Percentiles rank a stretch among this genome's conserved stretches.
phyloP scores from a whole-genome alignment of 2,888 invertebrate genomes.

The Strigamia transsilvanica region DNA sequence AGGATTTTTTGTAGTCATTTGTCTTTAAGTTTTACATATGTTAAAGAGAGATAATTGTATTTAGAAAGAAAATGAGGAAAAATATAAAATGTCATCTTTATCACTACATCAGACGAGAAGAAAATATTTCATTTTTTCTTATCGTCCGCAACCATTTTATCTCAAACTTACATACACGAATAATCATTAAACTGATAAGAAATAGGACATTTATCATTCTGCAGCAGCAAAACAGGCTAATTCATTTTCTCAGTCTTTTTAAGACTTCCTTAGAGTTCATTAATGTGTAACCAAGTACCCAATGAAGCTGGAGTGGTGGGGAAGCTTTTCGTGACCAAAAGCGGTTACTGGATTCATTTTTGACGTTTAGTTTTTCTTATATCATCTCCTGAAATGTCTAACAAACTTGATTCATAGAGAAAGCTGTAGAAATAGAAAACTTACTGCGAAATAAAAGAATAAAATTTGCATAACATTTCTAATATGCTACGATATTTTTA shows the following conservation, averaged over 20 bases:
- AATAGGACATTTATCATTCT: conserved; percentile 4
- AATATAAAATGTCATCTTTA: conserved; percentile 20
- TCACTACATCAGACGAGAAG: background rate
- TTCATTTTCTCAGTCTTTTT: conserved; percentile 17
- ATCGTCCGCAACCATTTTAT: background rate
- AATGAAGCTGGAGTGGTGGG: background rate
- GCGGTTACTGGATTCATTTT: background rate
- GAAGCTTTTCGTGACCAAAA: conserved; percentile 14
- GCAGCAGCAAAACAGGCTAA: conserved; percentile 21
- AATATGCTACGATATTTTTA: too few relatives aligned
- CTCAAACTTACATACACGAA: conserved; percentile 20
- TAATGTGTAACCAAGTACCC: conserved; percentile 20
- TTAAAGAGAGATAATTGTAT: conserved; percentile 1
- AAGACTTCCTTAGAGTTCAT: background rate
- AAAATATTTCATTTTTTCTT: conserved; percentile 20
- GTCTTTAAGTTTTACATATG: background rate
- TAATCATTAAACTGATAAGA: conserved; percentile 30
- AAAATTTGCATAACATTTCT: background rate
- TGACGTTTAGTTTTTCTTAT: background rate
- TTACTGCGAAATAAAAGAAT: background rate
- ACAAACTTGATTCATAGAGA: background rate
- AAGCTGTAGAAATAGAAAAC: background rate
- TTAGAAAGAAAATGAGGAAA: background rate
- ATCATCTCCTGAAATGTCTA: background rate
- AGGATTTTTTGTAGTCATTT: too few relatives aligned